phyloP scores from a whole-genome alignment of 2,113 vertebrate species.

The Embiotoca jacksoni region DNA sequence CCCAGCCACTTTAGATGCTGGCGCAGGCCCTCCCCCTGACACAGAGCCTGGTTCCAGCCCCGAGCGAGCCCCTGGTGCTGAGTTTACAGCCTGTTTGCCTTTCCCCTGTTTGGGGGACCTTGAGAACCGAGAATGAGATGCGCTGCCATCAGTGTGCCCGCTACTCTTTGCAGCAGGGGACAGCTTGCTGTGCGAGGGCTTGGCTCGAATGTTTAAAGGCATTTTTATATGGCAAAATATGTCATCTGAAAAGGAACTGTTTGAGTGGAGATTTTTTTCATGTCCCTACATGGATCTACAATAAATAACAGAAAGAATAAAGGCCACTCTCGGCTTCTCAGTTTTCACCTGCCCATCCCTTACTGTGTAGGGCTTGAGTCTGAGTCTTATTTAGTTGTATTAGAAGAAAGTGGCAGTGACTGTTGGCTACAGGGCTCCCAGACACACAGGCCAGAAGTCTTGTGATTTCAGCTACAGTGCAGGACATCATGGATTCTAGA shows the following conservation, averaged over 20 bases:
- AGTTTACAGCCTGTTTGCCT: constrained; percentile 66
- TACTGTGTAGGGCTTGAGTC: constrained; percentile 33
- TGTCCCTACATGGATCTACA: constrained; percentile 36
- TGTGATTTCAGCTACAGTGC: constrained; percentile 55
- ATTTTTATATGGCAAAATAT: constrained; percentile 64
- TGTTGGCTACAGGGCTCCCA: constrained; percentile 45
- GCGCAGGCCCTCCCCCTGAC: constrained; percentile 73
- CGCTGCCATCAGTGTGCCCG: constrained; percentile 87
- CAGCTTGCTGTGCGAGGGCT: constrained; percentile 82
- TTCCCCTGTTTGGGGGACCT: constrained; percentile 84
- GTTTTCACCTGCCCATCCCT: constrained; percentile 62
- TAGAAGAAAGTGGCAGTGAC: constrained; percentile 21
- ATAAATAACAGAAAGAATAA: constrained; percentile 23
- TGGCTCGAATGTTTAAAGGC: constrained; percentile 78
- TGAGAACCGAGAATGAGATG: constrained; percentile 91
- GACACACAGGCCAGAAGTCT: constrained; percentile 50
- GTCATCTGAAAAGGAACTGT: constrained; percentile 33
- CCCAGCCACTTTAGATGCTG: constrained; percentile 45
- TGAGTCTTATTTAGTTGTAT: constrained; percentile 48
- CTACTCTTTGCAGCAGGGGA: constrained; percentile 90
- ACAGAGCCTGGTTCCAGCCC: constrained; percentile 78
- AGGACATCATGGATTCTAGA: constrained; percentile 71
- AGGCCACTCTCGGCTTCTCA: constrained; percentile 62
- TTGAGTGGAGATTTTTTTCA: constrained; percentile 30
- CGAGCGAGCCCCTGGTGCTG: constrained; percentile 71